Conservation (phyloP, 1,140 invertebrate species). For the Coelopa frigida region DNA sequence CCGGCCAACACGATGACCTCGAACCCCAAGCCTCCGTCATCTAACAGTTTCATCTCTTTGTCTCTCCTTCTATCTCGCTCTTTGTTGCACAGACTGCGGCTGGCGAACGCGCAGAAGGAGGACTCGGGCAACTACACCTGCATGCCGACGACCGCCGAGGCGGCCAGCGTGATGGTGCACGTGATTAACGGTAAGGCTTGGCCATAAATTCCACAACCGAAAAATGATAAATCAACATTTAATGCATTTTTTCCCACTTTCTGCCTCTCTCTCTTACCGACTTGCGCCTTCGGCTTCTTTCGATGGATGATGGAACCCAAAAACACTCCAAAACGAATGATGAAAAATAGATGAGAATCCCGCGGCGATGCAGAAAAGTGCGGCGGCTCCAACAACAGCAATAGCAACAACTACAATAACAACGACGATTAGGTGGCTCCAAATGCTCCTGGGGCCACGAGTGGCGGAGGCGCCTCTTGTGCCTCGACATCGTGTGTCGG, state of each 20-base stretch:
- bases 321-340: too few relatives aligned
- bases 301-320: conserved; percentile 30
- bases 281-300: conserved; percentile 1
- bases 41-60: not conserved
- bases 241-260: not conserved
- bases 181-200: conserved; percentile 73
- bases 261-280: not conserved
- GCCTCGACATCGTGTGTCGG: too few relatives aligned
- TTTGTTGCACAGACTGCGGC: conserved; percentile 57
- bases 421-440: too few relatives aligned
- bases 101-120: conserved; percentile 60
- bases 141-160: conserved; percentile 69
- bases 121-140: conserved; percentile 85
- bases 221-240: not conserved
- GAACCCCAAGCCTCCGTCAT: too few relatives aligned
- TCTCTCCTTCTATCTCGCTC: conserved; percentile 10
- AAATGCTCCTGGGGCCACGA: too few relatives aligned
- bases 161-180: conserved; percentile 76
- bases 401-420: too few relatives aligned
- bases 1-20: too few relatives aligned
- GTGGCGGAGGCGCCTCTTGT: too few relatives aligned
- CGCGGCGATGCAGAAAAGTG: conserved; percentile 75
- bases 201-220: not conserved
- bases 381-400: conserved; percentile 21
- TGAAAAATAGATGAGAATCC: conserved; percentile 68